A percentile compares a stretch with the other conserved stretches of the same genome.
These are phyloP conservation scores for Forbesichthys papilliferus DNA, from an alignment of 2,113 vertebrate genomes.

Conservation along the genomic window DNA sequence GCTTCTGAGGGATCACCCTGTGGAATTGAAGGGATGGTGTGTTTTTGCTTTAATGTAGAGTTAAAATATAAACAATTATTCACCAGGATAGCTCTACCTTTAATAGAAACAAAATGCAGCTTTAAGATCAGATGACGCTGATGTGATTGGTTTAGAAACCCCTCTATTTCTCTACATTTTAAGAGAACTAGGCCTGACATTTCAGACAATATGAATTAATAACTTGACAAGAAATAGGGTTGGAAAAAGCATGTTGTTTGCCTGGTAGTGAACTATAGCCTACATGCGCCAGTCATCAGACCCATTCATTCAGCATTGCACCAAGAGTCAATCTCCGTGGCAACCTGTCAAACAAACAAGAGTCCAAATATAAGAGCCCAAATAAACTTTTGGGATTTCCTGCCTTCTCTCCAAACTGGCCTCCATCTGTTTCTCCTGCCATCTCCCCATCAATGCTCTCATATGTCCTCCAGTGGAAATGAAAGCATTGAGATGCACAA, in stretches of 20 bases:
- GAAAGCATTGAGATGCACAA: no score
- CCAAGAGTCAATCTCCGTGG: constrained; percentile 53
- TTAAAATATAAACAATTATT: no score
- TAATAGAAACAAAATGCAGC: constrained; percentile 1
- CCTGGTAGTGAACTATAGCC: constrained; percentile 27
- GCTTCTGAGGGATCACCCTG: no score
- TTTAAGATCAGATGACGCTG: constrained; percentile 22
- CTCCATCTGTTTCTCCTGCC: constrained; percentile 36
- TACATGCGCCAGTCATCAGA: constrained; percentile 35
- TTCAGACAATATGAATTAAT: constrained; percentile 21
- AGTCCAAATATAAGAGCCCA: constrained; percentile 10
- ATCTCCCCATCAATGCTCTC: neutral
- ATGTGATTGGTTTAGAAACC: constrained; percentile 4
- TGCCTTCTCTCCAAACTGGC: constrained; percentile 24
- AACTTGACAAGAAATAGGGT: constrained; percentile 17
- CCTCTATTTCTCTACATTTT: neutral
- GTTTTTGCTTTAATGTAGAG: no score
- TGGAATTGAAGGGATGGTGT: no score
- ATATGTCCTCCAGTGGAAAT: neutral
- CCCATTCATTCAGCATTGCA: constrained; percentile 49
- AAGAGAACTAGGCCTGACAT: neutral
- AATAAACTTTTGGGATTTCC: constrained; percentile 60
- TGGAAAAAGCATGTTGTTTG: constrained; percentile 20
- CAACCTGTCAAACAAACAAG: constrained; percentile 62
- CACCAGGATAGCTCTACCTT: no score